Base-by-base conservation (phyloP, 1,140 invertebrate species). In the Eulimnadia texana region DNA sequence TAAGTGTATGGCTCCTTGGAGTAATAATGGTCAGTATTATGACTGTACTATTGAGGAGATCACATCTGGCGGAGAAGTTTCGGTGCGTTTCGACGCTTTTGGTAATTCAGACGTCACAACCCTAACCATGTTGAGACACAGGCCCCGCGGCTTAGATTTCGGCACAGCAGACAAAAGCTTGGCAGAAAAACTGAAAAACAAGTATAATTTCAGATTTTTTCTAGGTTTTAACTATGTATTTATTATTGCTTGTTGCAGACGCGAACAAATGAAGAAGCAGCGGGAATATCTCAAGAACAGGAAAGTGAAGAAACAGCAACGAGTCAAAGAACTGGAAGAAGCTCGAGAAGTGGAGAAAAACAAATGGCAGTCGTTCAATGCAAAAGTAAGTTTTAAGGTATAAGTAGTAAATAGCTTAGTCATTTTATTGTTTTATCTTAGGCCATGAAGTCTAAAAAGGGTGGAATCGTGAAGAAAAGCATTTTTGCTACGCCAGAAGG, bases 401-500 rank as follows among this genome's bases (percentile, higher is more conserved):
- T 60, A 22, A 42, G 49, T 13, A 47, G 27, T 20, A 50, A n/a
- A n/a, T n/a, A n/a, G n/a, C n/a, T n/a, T n/a, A n/a, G n/a, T n/a
- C n/a, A 58, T 64, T 50, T 64, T 49, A 60, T 64, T 63, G 61
- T 65, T 65, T 19, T 52, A 55, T 60, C 58, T 13, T 42, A 64
- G 62, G 28, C 69, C 23, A 66, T 74, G 80, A 78, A 79, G 47
- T 76, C 79, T 70, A 72, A 70, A 6, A 84, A 84, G 68, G 83
- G 83, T 68, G 84, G 81, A 10, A 79, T 82, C 55, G 78, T 81
- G 6, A 88, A 86, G 67, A 96, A 94, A 72, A 96, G 92, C 76
- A 97, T 97, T 76, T 97, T 98, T 79, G 93, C 93, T 16, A 93
- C 93, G 16, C 92, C 93, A 1, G 93, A 96, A 67, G 88, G 87